A percentile compares a stretch with the other conserved stretches of the same genome.
phyloP scores from a whole-genome alignment of 2,888 invertebrate genomes.

The Rhingia campestris region DNA sequence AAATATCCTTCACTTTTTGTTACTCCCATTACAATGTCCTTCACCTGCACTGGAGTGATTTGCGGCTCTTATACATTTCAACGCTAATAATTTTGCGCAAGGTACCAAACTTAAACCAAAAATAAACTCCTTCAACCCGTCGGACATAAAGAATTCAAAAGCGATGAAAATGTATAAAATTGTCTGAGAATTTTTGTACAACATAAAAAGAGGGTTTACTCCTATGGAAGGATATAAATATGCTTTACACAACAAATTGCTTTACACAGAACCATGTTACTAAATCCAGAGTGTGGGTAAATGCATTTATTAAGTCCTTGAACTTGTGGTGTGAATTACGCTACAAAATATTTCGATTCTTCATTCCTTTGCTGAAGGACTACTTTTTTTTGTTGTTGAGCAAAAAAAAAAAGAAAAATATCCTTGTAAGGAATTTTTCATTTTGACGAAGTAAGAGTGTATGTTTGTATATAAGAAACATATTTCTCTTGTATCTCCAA shows the following conservation, averaged over 20 bases:
- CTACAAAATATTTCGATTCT: not conserved
- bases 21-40: too few species aligned
- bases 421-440: not conserved
- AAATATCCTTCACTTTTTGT: too few species aligned
- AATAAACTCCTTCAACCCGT: not conserved
- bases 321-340: conserved; percentile 60
- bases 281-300: conserved; percentile 6
- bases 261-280: not conserved
- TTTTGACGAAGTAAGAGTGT: not conserved
- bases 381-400: not conserved
- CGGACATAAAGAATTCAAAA: not conserved
- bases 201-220: not conserved
- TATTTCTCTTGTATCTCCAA: not conserved
- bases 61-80: too few species aligned
- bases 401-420: not conserved
- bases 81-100: too few species aligned
- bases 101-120: too few species aligned
- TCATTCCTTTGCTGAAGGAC: too few species aligned
- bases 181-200: conserved; percentile 15
- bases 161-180: conserved; percentile 5
- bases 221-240: not conserved
- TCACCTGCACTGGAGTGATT: too few species aligned
- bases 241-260: not conserved
- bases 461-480: not conserved
- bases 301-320: conserved; percentile 64